Percentiles rank a stretch among this genome's conserved stretches.
Evolutionary conservation across 2,113 vertebrate species (phyloP).

Genomic region (Pelecanoides urinatrix): DNA sequence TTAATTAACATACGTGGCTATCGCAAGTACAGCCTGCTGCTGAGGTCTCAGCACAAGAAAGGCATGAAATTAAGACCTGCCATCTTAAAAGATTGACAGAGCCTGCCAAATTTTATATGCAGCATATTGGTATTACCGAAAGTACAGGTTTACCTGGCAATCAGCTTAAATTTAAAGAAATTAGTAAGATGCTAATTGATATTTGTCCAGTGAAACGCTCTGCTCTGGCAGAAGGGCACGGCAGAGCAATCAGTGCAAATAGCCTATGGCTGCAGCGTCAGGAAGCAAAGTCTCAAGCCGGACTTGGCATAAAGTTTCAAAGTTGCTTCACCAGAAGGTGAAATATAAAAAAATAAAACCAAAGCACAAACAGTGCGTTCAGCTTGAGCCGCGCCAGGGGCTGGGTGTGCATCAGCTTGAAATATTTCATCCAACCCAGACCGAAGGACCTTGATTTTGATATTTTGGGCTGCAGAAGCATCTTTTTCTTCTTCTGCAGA

Average conservation of each 20-base stretch:
- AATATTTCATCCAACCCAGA: background rate
- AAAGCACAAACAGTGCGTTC: fast-evolving
- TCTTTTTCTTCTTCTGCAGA: background rate
- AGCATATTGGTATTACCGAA: background rate
- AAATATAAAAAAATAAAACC: background rate
- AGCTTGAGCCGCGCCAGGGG: fast-evolving
- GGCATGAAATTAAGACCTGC: background rate
- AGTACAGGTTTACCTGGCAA: background rate
- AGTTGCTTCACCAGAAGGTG: background rate
- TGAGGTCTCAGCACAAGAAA: background rate
- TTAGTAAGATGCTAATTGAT: background rate
- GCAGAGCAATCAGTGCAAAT: background rate
- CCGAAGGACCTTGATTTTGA: background rate
- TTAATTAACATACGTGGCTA: background rate
- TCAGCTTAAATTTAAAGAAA: background rate
- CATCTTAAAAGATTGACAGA: background rate
- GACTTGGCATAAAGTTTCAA: fast-evolving
- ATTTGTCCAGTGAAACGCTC: background rate
- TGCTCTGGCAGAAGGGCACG: background rate
- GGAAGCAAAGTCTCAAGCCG: background rate
- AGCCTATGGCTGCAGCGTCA: background rate
- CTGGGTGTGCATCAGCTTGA: background rate
- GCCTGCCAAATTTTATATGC: background rate
- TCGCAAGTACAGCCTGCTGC: fast-evolving
- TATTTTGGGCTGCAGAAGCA: background rate